Evolutionary conservation across 2,888 invertebrate species (phyloP).

Genomic region (Galerucella pusilla): DNA sequence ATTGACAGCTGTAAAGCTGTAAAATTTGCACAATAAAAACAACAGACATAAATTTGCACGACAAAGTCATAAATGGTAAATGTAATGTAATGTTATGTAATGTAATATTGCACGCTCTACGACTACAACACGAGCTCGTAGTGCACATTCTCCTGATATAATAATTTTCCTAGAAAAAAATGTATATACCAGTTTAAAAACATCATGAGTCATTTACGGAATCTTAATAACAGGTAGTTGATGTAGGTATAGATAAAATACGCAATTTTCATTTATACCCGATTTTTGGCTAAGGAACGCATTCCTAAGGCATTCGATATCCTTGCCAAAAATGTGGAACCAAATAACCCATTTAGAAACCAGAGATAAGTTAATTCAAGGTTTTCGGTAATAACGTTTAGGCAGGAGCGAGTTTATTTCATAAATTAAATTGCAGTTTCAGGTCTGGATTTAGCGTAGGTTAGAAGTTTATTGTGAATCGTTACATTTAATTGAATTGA

Average conservation of each 20-base stretch:
- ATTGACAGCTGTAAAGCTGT: too few species aligned
- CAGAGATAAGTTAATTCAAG: constrained; percentile 27
- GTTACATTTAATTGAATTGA: too few species aligned
- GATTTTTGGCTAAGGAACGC: constrained; percentile 26
- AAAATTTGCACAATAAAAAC: too few species aligned
- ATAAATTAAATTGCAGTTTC: constrained; percentile 7
- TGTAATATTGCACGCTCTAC: too few species aligned
- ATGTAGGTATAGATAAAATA: constrained; percentile 6
- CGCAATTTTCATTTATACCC: constrained; percentile 3
- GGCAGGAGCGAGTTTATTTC: constrained; percentile 3
- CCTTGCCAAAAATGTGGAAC: constrained; percentile 40
- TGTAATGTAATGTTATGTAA: too few species aligned
- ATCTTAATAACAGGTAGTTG: constrained; percentile 9
- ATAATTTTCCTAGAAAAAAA: too few species aligned
- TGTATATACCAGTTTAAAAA: not conserved
- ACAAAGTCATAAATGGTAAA: too few species aligned
- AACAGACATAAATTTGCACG: too few species aligned
- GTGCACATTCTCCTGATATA: not conserved
- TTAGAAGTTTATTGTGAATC: too few species aligned
- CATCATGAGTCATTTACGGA: constrained; percentile 4
- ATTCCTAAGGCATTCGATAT: constrained; percentile 24
- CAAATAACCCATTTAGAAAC: constrained; percentile 36
- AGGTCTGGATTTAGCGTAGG: not conserved
- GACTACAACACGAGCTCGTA: too few species aligned
- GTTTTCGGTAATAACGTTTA: constrained; percentile 20